phyloP scores from a whole-genome alignment of 2,113 vertebrate genomes.

The Sakesphorus luctuosus region DNA sequence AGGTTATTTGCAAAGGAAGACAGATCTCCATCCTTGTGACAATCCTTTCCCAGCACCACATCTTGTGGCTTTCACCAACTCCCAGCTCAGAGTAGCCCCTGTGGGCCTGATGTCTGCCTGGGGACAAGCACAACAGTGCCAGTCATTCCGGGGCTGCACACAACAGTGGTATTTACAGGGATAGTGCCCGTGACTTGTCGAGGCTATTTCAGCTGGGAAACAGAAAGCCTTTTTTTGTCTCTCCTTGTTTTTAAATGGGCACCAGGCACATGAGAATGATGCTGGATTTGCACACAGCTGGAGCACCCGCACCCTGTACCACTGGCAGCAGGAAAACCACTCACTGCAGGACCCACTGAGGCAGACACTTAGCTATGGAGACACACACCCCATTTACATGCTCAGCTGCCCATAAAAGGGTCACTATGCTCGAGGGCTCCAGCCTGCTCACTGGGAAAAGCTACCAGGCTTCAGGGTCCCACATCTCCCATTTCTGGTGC shows the following conservation, averaged over 20 bases:
- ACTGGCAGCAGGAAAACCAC: background rate
- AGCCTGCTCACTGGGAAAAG: background rate
- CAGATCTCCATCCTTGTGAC: background rate
- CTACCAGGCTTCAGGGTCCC: background rate
- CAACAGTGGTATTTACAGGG: background rate
- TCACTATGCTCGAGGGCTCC: background rate
- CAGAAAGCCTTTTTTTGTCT: background rate
- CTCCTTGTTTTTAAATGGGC: background rate
- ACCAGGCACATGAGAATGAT: background rate
- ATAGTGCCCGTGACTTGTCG: background rate
- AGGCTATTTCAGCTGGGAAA: background rate
- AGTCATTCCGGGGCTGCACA: fast-evolving
- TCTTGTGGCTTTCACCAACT: background rate
- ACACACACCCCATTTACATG: fast-evolving
- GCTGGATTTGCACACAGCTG: background rate
- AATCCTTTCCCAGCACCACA: background rate
- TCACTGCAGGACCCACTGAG: fast-evolving
- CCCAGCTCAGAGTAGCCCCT: background rate
- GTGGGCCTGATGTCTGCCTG: fast-evolving
- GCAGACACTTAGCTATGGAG: fast-evolving
- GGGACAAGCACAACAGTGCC: background rate
- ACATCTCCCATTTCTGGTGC: fast-evolving
- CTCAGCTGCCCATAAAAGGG: background rate
- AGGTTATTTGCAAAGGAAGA: background rate
- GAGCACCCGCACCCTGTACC: background rate